Evolutionary conservation across 2,113 vertebrate genomes (phyloP).

Genomic region (Climacteris rufus): DNA sequence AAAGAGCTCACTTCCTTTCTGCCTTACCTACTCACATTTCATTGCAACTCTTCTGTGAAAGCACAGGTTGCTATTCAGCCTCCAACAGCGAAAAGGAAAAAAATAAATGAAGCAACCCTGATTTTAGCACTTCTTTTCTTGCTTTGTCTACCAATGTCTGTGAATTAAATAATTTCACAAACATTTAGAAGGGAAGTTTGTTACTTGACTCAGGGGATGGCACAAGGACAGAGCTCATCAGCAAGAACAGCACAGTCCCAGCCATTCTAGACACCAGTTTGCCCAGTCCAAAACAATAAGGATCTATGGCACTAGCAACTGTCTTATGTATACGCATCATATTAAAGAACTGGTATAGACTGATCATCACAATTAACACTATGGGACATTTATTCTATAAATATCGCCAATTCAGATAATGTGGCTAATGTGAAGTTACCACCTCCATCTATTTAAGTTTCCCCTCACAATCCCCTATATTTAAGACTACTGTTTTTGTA

Average conservation of each 20-base stretch:
- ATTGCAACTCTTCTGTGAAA: neutral
- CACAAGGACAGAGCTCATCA: neutral
- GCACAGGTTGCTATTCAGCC: neutral
- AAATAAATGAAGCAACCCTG: neutral
- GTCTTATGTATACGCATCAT: fast-evolving
- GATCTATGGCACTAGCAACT: neutral
- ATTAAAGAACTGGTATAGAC: neutral
- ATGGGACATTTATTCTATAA: neutral
- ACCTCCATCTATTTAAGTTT: neutral
- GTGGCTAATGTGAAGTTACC: neutral
- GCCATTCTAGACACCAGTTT: neutral
- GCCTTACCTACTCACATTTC: neutral
- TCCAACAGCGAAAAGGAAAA: neutral
- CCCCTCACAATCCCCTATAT: neutral
- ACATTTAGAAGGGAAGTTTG: neutral
- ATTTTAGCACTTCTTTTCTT: neutral
- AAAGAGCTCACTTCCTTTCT: neutral
- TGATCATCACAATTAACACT: neutral
- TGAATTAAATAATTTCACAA: neutral
- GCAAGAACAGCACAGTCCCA: neutral
- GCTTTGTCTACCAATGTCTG: neutral
- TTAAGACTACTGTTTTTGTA: neutral
- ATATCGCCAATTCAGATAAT: neutral
- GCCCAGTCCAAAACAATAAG: neutral
- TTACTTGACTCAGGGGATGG: neutral